Evolutionary conservation across 2,113 vertebrate genomes (phyloP).

Genomic region (Sinocyclocheilus anophthalmus): DNA sequence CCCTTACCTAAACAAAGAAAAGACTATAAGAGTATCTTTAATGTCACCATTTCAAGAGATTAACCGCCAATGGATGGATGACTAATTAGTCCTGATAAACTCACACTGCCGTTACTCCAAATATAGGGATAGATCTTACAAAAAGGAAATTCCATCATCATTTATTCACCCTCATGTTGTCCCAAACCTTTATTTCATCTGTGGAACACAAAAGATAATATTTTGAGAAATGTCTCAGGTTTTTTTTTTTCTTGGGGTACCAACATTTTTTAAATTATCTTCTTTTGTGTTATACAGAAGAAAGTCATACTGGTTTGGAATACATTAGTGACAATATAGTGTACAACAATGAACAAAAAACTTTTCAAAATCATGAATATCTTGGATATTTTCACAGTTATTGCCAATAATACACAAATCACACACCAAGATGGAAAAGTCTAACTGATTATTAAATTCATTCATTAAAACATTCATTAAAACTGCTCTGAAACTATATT

Average conservation of each 20-base stretch:
- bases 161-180: too few relatives aligned
- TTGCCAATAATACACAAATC: neutral
- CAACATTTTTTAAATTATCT: neutral
- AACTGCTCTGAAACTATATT: neutral
- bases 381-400: neutral
- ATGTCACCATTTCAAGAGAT: conserved; percentile 50
- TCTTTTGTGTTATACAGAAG: neutral
- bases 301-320: neutral
- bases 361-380: neutral
- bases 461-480: neutral
- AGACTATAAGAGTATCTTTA: conserved; percentile 4
- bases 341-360: neutral
- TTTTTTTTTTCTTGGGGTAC: neutral
- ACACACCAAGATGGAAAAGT: neutral
- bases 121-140: conserved; percentile 1
- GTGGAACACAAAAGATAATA: neutral
- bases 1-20: conserved; percentile 28
- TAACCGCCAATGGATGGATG: conserved; percentile 52
- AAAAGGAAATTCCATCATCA: conserved; percentile 23
- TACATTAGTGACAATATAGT: too few relatives aligned
- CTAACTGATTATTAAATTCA: neutral
- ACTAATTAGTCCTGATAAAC: conserved; percentile 54
- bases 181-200: neutral
- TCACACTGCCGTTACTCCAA: conserved; percentile 43
- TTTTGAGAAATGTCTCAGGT: too few relatives aligned